Percentiles rank a stretch among this genome's conserved stretches.
These are phyloP conservation scores for Sesamia nonagrioides DNA, from an alignment of 1,140 invertebrate genomes.

Conservation along the genomic window DNA sequence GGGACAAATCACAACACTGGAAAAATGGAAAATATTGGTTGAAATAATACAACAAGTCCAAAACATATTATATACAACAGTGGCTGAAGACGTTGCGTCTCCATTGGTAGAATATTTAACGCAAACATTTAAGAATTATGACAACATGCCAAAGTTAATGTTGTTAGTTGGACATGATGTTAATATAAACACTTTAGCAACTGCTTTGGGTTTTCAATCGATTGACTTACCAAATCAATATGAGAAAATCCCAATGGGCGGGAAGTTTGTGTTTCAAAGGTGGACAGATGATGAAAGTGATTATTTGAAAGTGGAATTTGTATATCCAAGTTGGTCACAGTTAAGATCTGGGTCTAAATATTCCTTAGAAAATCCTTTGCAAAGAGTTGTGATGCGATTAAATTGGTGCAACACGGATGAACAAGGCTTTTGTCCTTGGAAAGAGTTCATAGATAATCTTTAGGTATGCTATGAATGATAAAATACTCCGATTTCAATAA, in stretches of 20 bases:
- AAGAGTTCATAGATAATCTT: slow-evolving; percentile 64
- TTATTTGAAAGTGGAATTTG: slow-evolving; percentile 73
- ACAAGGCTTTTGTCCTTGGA: slow-evolving; percentile 73
- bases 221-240: slow-evolving; percentile 64
- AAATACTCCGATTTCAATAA: neutral
- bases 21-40: slow-evolving; percentile 68
- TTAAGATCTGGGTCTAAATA: neutral
- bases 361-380: slow-evolving; percentile 53
- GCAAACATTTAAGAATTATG: slow-evolving; percentile 57
- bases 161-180: slow-evolving; percentile 68
- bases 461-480: neutral
- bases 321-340: slow-evolving; percentile 71
- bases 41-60: slow-evolving; percentile 71
- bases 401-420: slow-evolving; percentile 64
- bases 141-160: slow-evolving; percentile 59
- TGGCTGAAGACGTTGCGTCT: slow-evolving; percentile 64
- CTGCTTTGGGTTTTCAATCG: slow-evolving; percentile 58
- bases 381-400: slow-evolving; percentile 63
- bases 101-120: slow-evolving; percentile 68
- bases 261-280: slow-evolving; percentile 79
- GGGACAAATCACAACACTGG: slow-evolving; percentile 64
- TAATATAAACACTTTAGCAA: slow-evolving; percentile 60
- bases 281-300: slow-evolving; percentile 64
- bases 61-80: slow-evolving; percentile 65
- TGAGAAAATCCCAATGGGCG: slow-evolving; percentile 72